Evolutionary conservation across 2,888 invertebrate genomes (phyloP), one percentile per base, ranked within the genome.

Genomic region (Drosophila peninsularis): DNA sequence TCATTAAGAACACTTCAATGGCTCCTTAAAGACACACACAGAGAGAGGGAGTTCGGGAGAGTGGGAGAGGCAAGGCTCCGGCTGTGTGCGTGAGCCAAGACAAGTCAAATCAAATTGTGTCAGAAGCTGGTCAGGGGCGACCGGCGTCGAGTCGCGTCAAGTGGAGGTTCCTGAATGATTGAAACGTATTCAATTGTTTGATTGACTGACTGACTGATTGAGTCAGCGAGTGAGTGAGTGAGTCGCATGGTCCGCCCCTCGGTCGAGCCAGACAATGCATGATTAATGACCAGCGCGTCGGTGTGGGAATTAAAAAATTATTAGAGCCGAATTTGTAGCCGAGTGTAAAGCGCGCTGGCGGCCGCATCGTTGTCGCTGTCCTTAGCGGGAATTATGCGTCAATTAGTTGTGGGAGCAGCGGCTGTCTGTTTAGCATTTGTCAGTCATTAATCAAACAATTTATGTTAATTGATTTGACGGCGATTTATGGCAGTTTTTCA

Each of bases 141-240:
- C 32, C 50, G n/a, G n/a, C n/a, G n/a, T n/a, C n/a, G n/a, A n/a
- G 30, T 10, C 27, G 62, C 10, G n/a, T 17, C 19, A 7, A 39
- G 13, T 11, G 37, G 30, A 24, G 27, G n/a, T 30, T 27, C 27
- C 9, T 58, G 75, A 78, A 84, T 83, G 88, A 89, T 83, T 89
- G 85, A 83, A 81, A 84, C 78, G 88, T 85, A 88, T 88, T 83
- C 83, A 88, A 89, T 89, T 89, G 88, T 71, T 69, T 75, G 89
- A 83, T 87, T 80, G 75, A 89, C 11, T 39, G 41, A 41, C 19
- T 41, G 19, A 19, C 1, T 21, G 19, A 7, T 5, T 24, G 24
- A 24, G n/a, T n/a, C 24, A 54, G 21, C 47, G 58, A 66, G 60
- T 78, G 79, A 54, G 58, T 62, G 76, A 61, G 36, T 55, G 55